phyloP scores from a whole-genome alignment of 2,113 vertebrate genomes.

The Aspiorhynchus laticeps region DNA sequence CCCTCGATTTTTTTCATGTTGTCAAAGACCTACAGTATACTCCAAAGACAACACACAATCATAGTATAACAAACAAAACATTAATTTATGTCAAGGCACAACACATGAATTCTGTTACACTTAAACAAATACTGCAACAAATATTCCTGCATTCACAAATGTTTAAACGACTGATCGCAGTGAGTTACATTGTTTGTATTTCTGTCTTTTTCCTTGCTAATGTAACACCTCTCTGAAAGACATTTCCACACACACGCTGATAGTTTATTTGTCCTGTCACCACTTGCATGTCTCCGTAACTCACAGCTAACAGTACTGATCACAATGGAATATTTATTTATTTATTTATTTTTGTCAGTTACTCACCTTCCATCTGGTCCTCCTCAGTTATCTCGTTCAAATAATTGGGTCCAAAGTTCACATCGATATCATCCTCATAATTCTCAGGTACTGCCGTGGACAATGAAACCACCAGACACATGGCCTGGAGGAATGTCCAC shows the following conservation, averaged over 20 bases:
- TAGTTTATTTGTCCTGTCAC: neutral
- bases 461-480: slow-evolving; percentile 65
- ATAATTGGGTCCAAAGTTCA: slow-evolving; percentile 78
- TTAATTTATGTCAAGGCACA: neutral
- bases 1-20: neutral
- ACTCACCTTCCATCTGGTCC: slow-evolving; percentile 70
- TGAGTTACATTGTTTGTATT: neutral
- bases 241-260: neutral
- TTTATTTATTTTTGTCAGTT: neutral
- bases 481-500: slow-evolving; percentile 68
- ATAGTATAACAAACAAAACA: neutral
- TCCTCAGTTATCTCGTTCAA: slow-evolving; percentile 76
- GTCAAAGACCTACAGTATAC: neutral
- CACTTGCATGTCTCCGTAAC: neutral
- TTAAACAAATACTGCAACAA: neutral
- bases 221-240: neutral
- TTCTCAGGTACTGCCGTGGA: slow-evolving; percentile 63
- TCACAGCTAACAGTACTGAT: neutral
- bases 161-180: neutral
- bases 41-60: neutral
- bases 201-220: neutral
- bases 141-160: neutral
- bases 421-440: slow-evolving; percentile 74
- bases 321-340: neutral
- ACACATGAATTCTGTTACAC: neutral